Conservation (phyloP, 2,888 invertebrate genomes). For the Dolichopus griseipennis region DNA sequence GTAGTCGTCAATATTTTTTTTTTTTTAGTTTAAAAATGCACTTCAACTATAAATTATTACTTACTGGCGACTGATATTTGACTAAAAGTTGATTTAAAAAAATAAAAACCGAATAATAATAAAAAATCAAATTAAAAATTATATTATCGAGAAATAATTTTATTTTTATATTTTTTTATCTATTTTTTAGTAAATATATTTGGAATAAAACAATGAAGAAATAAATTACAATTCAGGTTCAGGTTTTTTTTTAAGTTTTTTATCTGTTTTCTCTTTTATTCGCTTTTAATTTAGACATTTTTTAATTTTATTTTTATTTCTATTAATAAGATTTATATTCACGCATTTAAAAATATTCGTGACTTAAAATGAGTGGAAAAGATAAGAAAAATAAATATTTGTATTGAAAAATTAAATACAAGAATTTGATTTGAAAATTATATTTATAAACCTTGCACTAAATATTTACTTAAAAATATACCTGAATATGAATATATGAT, state of each 20-base stretch:
- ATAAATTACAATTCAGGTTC: background rate
- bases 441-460: background rate
- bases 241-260: background rate
- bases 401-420: no score
- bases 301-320: background rate
- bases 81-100: no score
- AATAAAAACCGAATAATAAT: no score
- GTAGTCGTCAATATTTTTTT: background rate
- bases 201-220: background rate
- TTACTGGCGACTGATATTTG: no score
- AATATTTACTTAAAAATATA: background rate
- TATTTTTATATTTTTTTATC: no score
- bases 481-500: no score
- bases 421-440: background rate
- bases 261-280: no score
- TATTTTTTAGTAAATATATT: no score
- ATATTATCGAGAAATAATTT: no score
- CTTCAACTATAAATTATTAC: no score
- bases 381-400: background rate
- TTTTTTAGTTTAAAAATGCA: background rate
- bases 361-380: background rate
- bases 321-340: constrained; percentile 1
- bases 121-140: no score
- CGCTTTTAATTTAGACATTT: background rate
- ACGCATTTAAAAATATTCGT: constrained; percentile 3